Conservation (phyloP, 2,113 vertebrate genomes). For the Struthio camelus region DNA sequence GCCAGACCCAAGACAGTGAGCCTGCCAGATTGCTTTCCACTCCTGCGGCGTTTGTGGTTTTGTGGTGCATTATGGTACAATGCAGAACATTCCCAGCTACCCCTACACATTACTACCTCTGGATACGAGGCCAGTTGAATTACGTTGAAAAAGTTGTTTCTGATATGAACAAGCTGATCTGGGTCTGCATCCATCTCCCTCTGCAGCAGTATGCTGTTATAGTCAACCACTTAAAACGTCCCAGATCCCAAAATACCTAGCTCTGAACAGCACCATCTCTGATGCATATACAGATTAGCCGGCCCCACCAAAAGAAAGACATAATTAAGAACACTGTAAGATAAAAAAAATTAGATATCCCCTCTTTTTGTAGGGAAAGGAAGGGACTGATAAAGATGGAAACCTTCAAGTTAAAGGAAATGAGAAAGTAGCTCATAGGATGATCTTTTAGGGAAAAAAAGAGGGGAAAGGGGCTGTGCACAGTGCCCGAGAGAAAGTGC, state of each 20-base stretch:
- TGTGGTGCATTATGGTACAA: background rate
- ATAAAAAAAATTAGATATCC: background rate
- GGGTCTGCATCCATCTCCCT: background rate
- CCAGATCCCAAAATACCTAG: background rate
- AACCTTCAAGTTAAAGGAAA: background rate
- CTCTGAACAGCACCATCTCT: background rate
- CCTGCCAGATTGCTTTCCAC: background rate
- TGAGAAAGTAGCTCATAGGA: background rate
- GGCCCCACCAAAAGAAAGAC: background rate
- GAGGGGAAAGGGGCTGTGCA: background rate
- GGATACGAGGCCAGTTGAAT: background rate
- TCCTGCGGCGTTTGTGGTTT: background rate
- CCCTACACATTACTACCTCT: no score
- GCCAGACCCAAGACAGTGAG: background rate
- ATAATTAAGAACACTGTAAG: background rate
- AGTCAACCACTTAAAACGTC: background rate
- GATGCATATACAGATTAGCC: accelerated
- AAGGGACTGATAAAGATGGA: background rate
- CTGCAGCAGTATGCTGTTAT: background rate
- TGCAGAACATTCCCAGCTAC: background rate
- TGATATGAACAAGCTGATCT: background rate
- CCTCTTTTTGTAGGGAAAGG: background rate
- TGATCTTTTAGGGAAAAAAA: background rate
- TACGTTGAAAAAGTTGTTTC: background rate
- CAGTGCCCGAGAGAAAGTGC: background rate